Base-by-base conservation (phyloP, 2,797 vertebrate species). In the Enteromius unitaeniatus region DNA sequence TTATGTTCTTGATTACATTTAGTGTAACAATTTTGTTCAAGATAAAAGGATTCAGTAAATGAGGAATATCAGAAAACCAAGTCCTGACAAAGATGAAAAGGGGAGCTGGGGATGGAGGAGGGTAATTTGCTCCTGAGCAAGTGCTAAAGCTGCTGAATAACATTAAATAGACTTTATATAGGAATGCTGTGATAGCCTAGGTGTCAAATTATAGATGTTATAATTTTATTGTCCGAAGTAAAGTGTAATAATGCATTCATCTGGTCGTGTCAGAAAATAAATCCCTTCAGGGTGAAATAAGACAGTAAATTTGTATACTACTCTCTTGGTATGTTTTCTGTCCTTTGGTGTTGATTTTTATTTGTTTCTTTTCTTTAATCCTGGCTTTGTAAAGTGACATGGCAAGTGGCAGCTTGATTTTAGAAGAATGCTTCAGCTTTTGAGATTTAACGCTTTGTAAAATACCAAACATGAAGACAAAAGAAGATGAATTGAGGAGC, bases 401-500 rank as follows among this genome's bases (percentile, higher is more conserved):
- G 6, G 17, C n/a, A n/a, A n/a, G n/a, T n/a, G n/a, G 4, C 53
- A 53, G 28, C 19, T 53, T 53, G 19, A 40, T 10, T 76, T 58
- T 17, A 7, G n/a, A 80, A 55, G n/a, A 42, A 72, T n/a, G 0
- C 6, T 11, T 82, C 4, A 14, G 3, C 40, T 17, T 62, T 37
- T 49, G 28, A 55, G 47, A 75, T 67, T 13, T 73, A 45, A 37
- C 23, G 21, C 19, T 34, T 31, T 51, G 31, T 28, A 11, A 26
- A 11, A 69, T 23, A 60, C 37, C 19, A n/a, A 65, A 34, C 45
- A 42, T 6, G 31, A 49, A 78, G 72, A 13, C 72, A 65, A 78
- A 31, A 42, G 58, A 55, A 9, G 81, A 53, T 42, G 28, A 65
- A 65, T 53, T 28, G 45, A 53, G 47, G 58, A 67, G 69, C 70